phyloP scores from a whole-genome alignment of 2,113 vertebrate genomes.

The Boleophthalmus pectinirostris region DNA sequence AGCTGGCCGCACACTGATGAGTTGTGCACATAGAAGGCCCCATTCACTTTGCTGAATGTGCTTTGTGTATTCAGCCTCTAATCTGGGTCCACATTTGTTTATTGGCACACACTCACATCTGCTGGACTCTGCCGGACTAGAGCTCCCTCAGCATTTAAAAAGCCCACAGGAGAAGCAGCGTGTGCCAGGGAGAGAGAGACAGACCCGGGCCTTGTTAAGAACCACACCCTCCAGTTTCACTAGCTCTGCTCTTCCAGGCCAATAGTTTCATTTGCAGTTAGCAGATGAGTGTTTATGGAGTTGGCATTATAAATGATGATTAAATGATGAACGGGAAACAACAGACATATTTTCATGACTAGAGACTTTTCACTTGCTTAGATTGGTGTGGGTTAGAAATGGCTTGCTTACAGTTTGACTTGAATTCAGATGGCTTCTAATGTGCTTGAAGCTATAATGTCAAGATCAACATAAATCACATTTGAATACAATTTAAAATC shows the following conservation, averaged over 20 bases:
- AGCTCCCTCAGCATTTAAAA: conserved; percentile 70
- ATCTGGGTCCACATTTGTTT: conserved; percentile 76
- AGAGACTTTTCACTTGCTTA: neutral
- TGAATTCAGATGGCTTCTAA: neutral
- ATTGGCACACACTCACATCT: conserved; percentile 78
- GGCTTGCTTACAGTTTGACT: neutral
- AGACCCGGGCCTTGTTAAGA: conserved; percentile 58
- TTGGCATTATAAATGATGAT: conserved; percentile 53
- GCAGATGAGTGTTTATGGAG: conserved; percentile 50
- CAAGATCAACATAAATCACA: neutral
- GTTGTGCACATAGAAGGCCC: conserved; percentile 56
- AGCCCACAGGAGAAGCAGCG: conserved; percentile 60
- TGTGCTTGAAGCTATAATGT: neutral
- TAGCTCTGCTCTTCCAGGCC: conserved; percentile 47
- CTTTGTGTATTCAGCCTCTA: conserved; percentile 68
- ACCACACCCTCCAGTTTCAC: conserved; percentile 47
- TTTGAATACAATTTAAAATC: neutral
- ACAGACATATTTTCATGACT: conserved; percentile 25
- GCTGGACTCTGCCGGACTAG: conserved; percentile 65
- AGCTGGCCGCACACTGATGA: conserved; percentile 52
- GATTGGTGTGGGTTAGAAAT: neutral
- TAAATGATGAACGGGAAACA: conserved; percentile 37
- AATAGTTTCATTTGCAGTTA: conserved; percentile 59
- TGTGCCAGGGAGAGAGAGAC: conserved; percentile 62
- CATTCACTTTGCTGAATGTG: conserved; percentile 68